Base-by-base conservation (phyloP, 30 jellyfish, hydroid and myxozoan genomes). In the Hydractinia symbiolongicarpus region DNA sequence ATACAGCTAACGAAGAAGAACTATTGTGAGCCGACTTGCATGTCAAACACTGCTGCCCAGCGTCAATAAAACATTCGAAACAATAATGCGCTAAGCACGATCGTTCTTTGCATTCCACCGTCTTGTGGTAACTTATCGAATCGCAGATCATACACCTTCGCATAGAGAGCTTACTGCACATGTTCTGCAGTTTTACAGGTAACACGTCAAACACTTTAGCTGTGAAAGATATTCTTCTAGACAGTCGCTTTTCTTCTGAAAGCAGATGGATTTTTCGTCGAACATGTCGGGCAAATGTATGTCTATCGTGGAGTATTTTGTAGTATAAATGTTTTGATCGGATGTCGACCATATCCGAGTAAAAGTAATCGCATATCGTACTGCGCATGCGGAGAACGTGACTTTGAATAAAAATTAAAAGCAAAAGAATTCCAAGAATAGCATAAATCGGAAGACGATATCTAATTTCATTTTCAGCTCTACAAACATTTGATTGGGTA, bases 121-220 rank as follows among this genome's bases (percentile, higher is more conserved):
- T 54, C 67, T 79, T 82, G 53, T 89, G 77, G 77, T 71, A 83
- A 5, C 94, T 71, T 70, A 82, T 75, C 8, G 96, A 76, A 70
- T 83, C 55, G 82, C 98, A 91, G 4, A 91, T 79, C 98, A 91
- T 91, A 92, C 98, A 91, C 14, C 95, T 88, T 30, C 90, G 87
- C 54, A 91, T 74, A 52, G 82, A 52, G 15, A 79, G 66, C 77
- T 83, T 86, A 54, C 73, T 80, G 15, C 94, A 52, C 11, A 61
- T 57, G 14, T 16, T 50, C 68, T 82, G 91, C 66, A 80, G 71
- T 6, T 40, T 58, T 9, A 19, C 52, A 54, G 98, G 98, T 76
- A 91, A 50, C 4, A 76, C 83, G 30, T 84, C 84, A 74, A 64
- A 86, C 13, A 91, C 58, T 66, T 86, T 77, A 19, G 86, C 83